Conservation (phyloP, 1,140 invertebrate species). For the Drosophila nikananu region DNA sequence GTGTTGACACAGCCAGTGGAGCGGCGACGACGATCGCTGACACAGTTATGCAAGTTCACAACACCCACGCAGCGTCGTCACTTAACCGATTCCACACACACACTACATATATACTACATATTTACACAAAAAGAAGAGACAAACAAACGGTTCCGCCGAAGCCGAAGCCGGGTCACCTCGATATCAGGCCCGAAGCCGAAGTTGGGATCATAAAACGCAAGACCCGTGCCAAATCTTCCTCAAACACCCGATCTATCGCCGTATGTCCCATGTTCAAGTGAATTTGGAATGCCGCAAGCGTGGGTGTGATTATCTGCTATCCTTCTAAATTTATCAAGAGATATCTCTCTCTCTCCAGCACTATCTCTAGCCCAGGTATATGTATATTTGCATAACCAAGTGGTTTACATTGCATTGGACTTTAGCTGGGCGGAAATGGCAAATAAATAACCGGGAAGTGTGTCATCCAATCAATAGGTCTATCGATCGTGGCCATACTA, state of each 20-base stretch:
- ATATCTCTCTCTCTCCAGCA: conserved; percentile 6
- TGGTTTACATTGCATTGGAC: conserved; percentile 66
- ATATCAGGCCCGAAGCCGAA: conserved; percentile 46
- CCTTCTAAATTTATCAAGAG: conserved; percentile 22
- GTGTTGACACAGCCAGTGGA: conserved; percentile 54
- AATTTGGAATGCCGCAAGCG: conserved; percentile 48
- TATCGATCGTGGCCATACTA: neutral
- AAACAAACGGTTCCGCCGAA: conserved; percentile 64
- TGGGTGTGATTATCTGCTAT: conserved; percentile 64
- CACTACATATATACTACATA: conserved; percentile 15
- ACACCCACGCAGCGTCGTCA: conserved; percentile 72
- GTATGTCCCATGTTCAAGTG: conserved; percentile 64
- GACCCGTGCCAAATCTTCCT: conserved; percentile 71
- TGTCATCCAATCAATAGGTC: conserved; percentile 41
- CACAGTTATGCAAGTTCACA: conserved; percentile 81
- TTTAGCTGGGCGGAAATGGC: conserved; percentile 36
- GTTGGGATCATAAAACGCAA: conserved; percentile 53
- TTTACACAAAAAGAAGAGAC: conserved; percentile 57
- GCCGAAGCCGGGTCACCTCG: conserved; percentile 57
- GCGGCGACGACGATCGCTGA: conserved; percentile 36
- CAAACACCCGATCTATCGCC: conserved; percentile 44
- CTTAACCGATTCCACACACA: conserved; percentile 49
- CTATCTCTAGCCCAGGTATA: conserved; percentile 29
- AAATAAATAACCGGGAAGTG: conserved; percentile 44
- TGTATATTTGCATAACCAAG: conserved; percentile 73